Base-by-base conservation (phyloP, 1,140 invertebrate genomes). In the Schlechtendalia chinensis region DNA sequence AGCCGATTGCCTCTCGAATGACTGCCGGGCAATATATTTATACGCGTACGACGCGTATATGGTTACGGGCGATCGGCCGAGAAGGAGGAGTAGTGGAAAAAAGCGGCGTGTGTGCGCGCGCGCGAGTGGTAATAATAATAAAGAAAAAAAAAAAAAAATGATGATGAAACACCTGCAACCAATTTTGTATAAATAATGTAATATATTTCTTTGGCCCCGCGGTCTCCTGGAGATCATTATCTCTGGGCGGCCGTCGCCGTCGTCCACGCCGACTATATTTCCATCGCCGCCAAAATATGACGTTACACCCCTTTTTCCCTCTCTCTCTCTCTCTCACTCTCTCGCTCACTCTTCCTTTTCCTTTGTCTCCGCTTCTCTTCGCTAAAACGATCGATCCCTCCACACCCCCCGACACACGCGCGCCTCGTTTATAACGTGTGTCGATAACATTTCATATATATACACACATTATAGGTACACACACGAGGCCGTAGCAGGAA, bases 91-190 rank as follows among this genome's bases (percentile, higher is more conserved):
- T 19, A 59, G n/a, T 16, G 45, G 22, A n/a, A 69, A 80, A 80
- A 67, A 16, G 39, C 58, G n/a, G 16, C 19, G 11, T 77, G 39
- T 59, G n/a, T 79, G 16, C 29, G 29, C 14, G 22, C 19, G 19
- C 59, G 58, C 45, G 32, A 63, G n/a, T 54, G 29, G 50, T 72
- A 72, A 69, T 50, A 69, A 77, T 77, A 77, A 56, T 59, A 58
- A 77, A 71, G 47, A 22, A 69, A 75, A 58, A 75, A 56, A 75
- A 58, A n/a, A n/a, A n/a, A n/a, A n/a, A n/a, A n/a, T n/a, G n/a
- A 79, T 59, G 56, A 79, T 47, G 75, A 79, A 79, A 79, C 75
- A 79, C 75, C 75, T 79, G 75, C 75, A 79, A 79, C 75, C 75
- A 79, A 79, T 79, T 79, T 59, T 54, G 75, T 79, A 79, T 79